phyloP scores from a whole-genome alignment of 2,113 vertebrate genomes.

The Pachyramphus minor region DNA sequence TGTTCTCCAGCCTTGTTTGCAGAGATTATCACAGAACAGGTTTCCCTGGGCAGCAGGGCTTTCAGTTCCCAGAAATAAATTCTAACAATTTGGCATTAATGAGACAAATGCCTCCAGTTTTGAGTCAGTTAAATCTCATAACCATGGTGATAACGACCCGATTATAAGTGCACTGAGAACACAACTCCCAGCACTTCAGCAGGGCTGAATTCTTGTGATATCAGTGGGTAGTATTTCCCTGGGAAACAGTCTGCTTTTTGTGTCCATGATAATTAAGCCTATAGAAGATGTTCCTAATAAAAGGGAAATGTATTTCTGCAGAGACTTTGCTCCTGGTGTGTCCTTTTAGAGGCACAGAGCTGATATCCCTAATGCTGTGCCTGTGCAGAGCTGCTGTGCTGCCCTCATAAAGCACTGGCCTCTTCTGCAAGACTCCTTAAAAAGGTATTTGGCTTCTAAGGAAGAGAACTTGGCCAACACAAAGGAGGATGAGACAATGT shows the following conservation, averaged over 20 bases:
- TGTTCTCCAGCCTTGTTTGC: conserved; percentile 25
- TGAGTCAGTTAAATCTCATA: conserved; percentile 54
- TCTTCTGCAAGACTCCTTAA: neutral
- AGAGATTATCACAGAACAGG: conserved; percentile 3
- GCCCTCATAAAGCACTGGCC: neutral
- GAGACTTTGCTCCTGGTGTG: neutral
- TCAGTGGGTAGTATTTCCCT: conserved; percentile 33
- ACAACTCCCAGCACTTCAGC: conserved; percentile 28
- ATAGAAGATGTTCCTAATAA: neutral
- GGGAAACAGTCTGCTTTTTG: neutral
- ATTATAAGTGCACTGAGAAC: conserved; percentile 28
- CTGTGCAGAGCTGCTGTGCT: neutral
- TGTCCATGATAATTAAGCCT: conserved; percentile 17
- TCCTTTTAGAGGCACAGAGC: neutral
- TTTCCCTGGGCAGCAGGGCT: conserved; percentile 14
- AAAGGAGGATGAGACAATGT: neutral
- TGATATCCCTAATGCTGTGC: neutral
- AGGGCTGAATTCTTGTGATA: conserved; percentile 35
- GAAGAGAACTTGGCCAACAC: neutral
- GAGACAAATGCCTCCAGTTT: conserved; percentile 51
- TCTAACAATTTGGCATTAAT: conserved; percentile 46
- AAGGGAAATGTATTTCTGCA: neutral
- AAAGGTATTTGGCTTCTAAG: neutral
- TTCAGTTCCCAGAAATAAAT: conserved; percentile 50
- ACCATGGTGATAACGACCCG: conserved; percentile 29